These are phyloP conservation scores for Drosophila lini DNA, from an alignment of 1,140 invertebrate species.

Conservation along the genomic window DNA sequence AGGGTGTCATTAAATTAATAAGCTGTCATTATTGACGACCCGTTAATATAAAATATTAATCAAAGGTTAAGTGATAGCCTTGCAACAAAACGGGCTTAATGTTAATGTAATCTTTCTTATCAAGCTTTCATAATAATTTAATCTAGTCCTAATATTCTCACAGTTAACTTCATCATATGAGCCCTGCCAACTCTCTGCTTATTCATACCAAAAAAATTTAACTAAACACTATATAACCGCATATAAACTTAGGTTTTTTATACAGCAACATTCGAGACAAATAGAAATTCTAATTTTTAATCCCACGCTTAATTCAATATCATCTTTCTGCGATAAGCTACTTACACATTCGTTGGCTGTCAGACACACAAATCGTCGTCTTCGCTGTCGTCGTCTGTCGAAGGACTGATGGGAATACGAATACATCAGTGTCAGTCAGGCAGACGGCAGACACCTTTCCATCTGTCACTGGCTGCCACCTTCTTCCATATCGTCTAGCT, in stretches of 20 bases:
- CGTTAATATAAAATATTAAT: background rate
- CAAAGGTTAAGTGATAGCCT: background rate
- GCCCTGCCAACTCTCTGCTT: background rate
- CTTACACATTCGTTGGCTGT: slow-evolving; percentile 28
- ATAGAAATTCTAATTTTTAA: background rate
- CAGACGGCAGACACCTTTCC: slow-evolving; percentile 75
- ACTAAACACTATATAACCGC: background rate
- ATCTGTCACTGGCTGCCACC: slow-evolving; percentile 56
- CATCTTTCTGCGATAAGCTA: background rate
- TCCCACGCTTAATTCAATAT: slow-evolving; percentile 12
- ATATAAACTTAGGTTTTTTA: background rate
- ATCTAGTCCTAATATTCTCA: background rate
- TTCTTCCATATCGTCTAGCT: slow-evolving; percentile 21
- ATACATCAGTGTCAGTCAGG: slow-evolving; percentile 72
- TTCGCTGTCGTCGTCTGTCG: slow-evolving; percentile 38
- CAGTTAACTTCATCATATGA: background rate
- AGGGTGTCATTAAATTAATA: background rate
- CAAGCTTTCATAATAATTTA: background rate
- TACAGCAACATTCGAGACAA: background rate
- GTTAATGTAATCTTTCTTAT: background rate
- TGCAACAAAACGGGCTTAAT: background rate
- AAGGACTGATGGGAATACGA: slow-evolving; percentile 61
- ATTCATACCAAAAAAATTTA: background rate
- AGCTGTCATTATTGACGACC: background rate
- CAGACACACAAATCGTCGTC: slow-evolving; percentile 20